Evolutionary conservation across 2,113 vertebrate species (phyloP), one percentile per base, ranked within the genome.

Genomic region (Tricholaema leucomelas): DNA sequence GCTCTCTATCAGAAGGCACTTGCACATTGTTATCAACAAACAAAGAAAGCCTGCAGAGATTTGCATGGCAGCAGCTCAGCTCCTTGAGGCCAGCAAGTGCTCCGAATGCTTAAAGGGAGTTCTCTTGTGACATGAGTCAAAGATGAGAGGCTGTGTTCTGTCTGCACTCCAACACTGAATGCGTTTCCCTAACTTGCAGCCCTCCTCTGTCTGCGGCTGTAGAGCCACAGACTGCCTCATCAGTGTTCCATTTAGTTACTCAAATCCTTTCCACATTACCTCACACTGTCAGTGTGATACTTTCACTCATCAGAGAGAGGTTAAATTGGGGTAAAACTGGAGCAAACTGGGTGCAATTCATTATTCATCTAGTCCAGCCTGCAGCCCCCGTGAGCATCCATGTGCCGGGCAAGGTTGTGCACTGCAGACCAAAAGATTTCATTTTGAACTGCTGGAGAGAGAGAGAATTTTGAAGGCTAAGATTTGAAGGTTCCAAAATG

Each of bases 71-170:
- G 81, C 86, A 87, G 85, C 23, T 86, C 89, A 56, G 91, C 71
- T 79, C 38, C 70, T 81, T 64, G 85, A 91, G 91, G 89, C 73
- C 79, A 93, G 75, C 64, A 82, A 35, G 35, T 23, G 66, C 71
- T 74, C 85, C 20, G 38, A 33, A 54, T 17, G 52, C 52, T 70
- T 60, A 60, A 88, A 87, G 81, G 81, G 87, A 95, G 73, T 85
- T 94, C 91, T 93, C 92, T 64, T 74, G 28, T 76, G 85, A 66
- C 71, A 90, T 93, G 93, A 96, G 94, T 80, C 93, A 95, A 95
- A 96, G 94, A 95, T 92, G 81, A 92, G 31, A 80, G 42, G 59
- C 64, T 58, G 0, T 36, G 40, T 85, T 91, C 65, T 15, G 67
- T 44, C 30, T 93, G 85, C 80, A 78, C 30, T 10, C 42, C 16